Percentiles rank a stretch among this genome's conserved stretches.
Evolutionary conservation across 2,113 vertebrate species (phyloP).

Genomic region (Rhea americana): DNA sequence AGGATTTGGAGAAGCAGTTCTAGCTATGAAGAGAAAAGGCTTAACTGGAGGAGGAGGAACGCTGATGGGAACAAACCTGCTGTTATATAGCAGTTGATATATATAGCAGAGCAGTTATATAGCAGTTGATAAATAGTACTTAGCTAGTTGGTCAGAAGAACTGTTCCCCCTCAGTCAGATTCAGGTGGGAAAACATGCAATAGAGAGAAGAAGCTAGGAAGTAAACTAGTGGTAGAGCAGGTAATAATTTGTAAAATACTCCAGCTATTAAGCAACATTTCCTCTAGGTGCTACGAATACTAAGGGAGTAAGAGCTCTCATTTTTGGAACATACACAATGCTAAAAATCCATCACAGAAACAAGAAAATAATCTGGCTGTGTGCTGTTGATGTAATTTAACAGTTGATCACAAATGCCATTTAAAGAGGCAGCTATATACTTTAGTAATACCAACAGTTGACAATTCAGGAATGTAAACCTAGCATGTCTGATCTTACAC

Average conservation of each 20-base stretch:
- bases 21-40: not conserved
- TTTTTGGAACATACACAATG: not conserved
- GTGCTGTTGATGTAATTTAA: not conserved
- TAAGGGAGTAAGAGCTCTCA: not conserved
- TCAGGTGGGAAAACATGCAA: not conserved
- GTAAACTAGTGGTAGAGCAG: not conserved
- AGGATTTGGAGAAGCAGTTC: not conserved
- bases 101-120: too few relatives aligned
- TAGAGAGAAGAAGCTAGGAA: not conserved
- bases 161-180: not conserved
- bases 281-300: not conserved
- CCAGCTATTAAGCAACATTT: not conserved
- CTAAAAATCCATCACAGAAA: not conserved
- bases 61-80: not conserved
- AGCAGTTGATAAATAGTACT: accelerated
- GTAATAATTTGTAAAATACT: not conserved
- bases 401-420: not conserved
- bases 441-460: not conserved
- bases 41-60: not conserved
- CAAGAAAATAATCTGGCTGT: not conserved
- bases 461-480: not conserved
- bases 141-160: not conserved
- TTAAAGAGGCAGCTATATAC: not conserved
- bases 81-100: not conserved
- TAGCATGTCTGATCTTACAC: not conserved